These are phyloP conservation scores for Philereme vetulata DNA, from an alignment of 2,888 invertebrate species.

Conservation along the genomic window DNA sequence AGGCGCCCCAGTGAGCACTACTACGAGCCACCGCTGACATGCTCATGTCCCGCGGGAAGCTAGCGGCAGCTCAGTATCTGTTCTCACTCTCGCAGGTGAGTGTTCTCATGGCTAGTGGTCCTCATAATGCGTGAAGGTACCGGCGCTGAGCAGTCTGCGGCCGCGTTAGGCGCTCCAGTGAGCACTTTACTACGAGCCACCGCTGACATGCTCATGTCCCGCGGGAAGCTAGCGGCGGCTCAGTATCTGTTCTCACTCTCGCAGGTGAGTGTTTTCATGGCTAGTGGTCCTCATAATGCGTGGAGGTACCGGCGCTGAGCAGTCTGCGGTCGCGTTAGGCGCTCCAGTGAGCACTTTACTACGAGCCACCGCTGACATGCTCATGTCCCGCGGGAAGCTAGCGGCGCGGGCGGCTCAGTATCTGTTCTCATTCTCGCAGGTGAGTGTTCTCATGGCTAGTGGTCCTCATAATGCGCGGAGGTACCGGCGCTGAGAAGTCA, in stretches of 20 bases:
- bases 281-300: too few relatives aligned
- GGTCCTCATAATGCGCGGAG: too few relatives aligned
- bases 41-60: conserved; percentile 88
- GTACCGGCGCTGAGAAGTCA: conserved; percentile 54
- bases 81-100: conserved; percentile 90
- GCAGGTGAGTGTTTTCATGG: conserved; percentile 72
- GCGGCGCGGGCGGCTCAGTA: conserved; percentile 91
- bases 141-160: conserved; percentile 71
- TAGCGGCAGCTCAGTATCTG: conserved; percentile 90
- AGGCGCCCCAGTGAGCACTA: conserved; percentile 83
- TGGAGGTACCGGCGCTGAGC: conserved; percentile 61
- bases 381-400: conserved; percentile 89
- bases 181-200: conserved; percentile 89
- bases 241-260: conserved; percentile 91
- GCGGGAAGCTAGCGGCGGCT: conserved; percentile 90
- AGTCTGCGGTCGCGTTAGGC: conserved; percentile 68
- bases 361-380: conserved; percentile 92
- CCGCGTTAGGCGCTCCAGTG: conserved; percentile 75
- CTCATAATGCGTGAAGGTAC: conserved; percentile 12
- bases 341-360: conserved; percentile 85
- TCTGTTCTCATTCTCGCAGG: conserved; percentile 91
- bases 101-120: not conserved
- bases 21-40: conserved; percentile 93
- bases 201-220: conserved; percentile 91
- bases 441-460: conserved; percentile 43